Conservation (phyloP, 2,113 vertebrate species). For the Lycaon pictus region DNA sequence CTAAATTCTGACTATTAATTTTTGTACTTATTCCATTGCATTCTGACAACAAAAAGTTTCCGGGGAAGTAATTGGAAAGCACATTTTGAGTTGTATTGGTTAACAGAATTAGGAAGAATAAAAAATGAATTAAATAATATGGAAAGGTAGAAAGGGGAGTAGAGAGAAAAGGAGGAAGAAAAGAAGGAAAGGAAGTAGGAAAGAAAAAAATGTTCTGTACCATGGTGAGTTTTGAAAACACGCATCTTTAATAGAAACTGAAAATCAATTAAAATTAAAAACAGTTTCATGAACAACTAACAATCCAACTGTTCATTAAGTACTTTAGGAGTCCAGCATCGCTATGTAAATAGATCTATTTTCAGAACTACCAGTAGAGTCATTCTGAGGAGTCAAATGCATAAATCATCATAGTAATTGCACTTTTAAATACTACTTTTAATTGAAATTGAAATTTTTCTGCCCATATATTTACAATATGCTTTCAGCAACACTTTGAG, state of each 20-base stretch:
- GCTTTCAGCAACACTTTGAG: not conserved
- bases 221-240: not conserved
- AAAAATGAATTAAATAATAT: not conserved
- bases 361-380: not conserved
- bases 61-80: not conserved
- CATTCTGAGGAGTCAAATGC: not conserved
- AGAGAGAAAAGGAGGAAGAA: not conserved
- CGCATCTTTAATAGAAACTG: not conserved
- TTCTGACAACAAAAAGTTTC: not conserved
- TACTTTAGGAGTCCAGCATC: not conserved
- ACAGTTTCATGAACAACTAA: not conserved
- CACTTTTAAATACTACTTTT: not conserved
- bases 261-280: not conserved
- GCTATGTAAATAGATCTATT: not conserved
- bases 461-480: not conserved
- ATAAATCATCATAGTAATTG: not conserved
- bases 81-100: not conserved
- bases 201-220: not conserved
- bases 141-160: not conserved
- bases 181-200: not conserved
- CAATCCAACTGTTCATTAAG: not conserved
- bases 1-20: not conserved
- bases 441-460: not conserved
- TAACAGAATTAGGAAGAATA: not conserved
- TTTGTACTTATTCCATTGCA: not conserved